Percentiles rank a stretch among this genome's conserved stretches.
Conservation (phyloP, 1,140 invertebrate genomes). For the Lepidurus couesii region DNA sequence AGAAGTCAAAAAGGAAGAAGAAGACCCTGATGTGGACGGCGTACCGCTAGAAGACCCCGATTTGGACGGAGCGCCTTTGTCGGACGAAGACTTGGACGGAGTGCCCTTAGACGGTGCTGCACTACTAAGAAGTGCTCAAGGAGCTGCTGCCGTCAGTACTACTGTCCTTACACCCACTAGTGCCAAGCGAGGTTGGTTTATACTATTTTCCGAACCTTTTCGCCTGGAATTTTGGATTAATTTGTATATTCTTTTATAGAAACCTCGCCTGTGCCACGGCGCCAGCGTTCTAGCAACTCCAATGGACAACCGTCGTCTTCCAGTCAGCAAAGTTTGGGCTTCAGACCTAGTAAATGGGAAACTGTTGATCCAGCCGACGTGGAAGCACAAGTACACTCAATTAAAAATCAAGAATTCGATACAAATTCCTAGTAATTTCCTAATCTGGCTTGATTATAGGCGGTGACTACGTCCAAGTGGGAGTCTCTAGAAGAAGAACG, state of each 20-base stretch:
- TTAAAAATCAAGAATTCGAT: background rate
- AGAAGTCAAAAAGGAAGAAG: conserved; percentile 23
- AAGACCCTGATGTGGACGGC: conserved; percentile 41
- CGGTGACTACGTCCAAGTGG: conserved; percentile 42
- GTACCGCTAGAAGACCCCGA: conserved; percentile 42
- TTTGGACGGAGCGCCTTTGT: conserved; percentile 40
- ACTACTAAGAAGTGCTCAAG: conserved; percentile 58
- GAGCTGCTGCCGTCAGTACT: conserved; percentile 20
- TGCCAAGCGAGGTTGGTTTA: background rate
- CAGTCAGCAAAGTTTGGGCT: conserved; percentile 42
- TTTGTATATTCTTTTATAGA: background rate
- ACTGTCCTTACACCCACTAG: background rate
- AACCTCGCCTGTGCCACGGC: background rate
- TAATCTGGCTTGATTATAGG: conserved; percentile 39
- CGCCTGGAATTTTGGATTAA: background rate
- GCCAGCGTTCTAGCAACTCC: background rate
- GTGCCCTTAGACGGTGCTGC: conserved; percentile 73
- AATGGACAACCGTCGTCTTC: conserved; percentile 24
- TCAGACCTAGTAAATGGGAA: conserved; percentile 92
- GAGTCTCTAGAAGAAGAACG: conserved; percentile 37
- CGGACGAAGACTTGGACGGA: conserved; percentile 61
- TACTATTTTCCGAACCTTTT: background rate
- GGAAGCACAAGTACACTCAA: conserved; percentile 45
- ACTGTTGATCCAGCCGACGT: conserved; percentile 81
- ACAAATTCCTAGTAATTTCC: background rate